Evolutionary conservation across 2,113 vertebrate species (phyloP).

Genomic region (Erinaceus europaeus): DNA sequence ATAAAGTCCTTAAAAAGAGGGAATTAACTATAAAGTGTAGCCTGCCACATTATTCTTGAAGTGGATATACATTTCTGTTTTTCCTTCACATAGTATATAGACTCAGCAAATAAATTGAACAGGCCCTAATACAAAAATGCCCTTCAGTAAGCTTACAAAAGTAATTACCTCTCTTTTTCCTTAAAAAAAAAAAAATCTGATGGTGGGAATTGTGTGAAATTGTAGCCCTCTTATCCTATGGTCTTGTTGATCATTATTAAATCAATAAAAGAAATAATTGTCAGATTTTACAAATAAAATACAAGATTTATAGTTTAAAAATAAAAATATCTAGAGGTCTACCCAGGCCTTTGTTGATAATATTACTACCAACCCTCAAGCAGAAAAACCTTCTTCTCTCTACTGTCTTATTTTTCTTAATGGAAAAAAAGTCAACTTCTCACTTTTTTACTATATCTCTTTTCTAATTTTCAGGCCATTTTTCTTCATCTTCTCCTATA

Average conservation of each 20-base stretch:
- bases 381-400: background rate
- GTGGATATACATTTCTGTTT: constrained; percentile 19
- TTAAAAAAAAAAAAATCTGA: too few species aligned
- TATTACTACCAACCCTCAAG: background rate
- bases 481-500: background rate
- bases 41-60: background rate
- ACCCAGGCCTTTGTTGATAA: background rate
- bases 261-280: too few species aligned
- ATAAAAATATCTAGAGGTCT: constrained; percentile 8
- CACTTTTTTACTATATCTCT: background rate
- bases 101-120: constrained; percentile 32
- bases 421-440: constrained; percentile 38
- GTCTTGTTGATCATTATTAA: too few species aligned
- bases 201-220: too few species aligned
- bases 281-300: too few species aligned
- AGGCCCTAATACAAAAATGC: constrained; percentile 44
- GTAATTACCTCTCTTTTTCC: constrained; percentile 23
- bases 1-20: background rate
- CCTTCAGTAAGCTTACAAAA: constrained; percentile 38
- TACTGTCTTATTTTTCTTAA: background rate
- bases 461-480: constrained; percentile 16
- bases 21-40: constrained; percentile 17
- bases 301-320: too few species aligned
- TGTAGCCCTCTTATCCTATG: too few species aligned
- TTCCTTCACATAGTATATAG: constrained; percentile 37